Evolutionary conservation across 2,888 invertebrate species (phyloP), one percentile per base, ranked within the genome.

Genomic region (Lampropteryx suffumata): DNA sequence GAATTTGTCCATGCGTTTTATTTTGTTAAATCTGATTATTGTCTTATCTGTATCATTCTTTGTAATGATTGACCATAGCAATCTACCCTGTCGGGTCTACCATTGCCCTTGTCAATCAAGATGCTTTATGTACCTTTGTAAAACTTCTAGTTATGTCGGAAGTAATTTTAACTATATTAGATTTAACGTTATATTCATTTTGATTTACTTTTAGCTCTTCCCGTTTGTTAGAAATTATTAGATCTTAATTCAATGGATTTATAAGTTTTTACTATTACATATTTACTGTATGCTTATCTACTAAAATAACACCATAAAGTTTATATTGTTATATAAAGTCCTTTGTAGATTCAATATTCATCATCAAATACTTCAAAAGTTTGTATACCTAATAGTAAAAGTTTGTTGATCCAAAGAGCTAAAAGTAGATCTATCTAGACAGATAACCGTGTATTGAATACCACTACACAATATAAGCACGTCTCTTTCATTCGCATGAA

Each of bases 11-110:
- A 73, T 73, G 64, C 40, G 46, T 47, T 49, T 41, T 24, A 3
- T 43, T 53, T 41, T 50, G 47, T 43, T 58, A 10, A 41, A 35
- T 49, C 39, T 50, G 33, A 41, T 47, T 46, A 43, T 48, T 40
- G 37, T 50, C 30, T 7, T 29, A 34, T 30, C 26, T 43, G 14
- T 26, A 36, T 43, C 30, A 55, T 46, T 34, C 29, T 61, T 71
- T 82, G 82, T 82, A 63, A 82, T 77, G 79, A 62, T 74, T 79
- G 80, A 73, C 73, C 71, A 73, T 58, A 71, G 75, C 61, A 50
- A 58, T 17, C 8, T 4, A 17, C 1, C 3, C 10, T 28, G 11
- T 24, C 5, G 36, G 6, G 11, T 14, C 29, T 5, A 13, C 4
- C 14, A 39, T 51, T 55, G 12, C 70, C 75, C 67, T 74, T 55